Conservation (phyloP, 2,888 invertebrate genomes). For the Osedax frankpressi region DNA sequence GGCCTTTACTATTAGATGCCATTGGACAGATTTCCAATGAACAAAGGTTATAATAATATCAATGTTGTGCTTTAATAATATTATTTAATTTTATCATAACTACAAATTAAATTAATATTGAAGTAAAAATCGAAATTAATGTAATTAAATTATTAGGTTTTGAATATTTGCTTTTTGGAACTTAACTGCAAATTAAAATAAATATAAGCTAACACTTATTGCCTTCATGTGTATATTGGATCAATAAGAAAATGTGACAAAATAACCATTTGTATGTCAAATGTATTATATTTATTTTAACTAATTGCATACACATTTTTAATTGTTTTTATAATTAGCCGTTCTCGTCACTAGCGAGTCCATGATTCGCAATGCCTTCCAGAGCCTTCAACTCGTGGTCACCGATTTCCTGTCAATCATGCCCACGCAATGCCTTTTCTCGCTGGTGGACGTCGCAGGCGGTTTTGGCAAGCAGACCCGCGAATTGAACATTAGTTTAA, state of each 20-base stretch:
- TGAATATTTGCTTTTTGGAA: too few relatives aligned
- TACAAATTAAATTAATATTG: not conserved
- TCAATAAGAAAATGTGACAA: too few relatives aligned
- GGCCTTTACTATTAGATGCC: constrained; percentile 84
- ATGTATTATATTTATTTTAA: too few relatives aligned
- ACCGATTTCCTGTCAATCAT: constrained; percentile 85
- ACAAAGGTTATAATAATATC: constrained; percentile 57
- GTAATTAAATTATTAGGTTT: too few relatives aligned
- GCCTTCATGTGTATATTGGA: too few relatives aligned
- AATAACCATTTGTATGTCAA: too few relatives aligned
- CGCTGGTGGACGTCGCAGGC: constrained; percentile 79
- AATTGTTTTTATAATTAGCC: too few relatives aligned
- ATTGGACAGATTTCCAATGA: constrained; percentile 87
- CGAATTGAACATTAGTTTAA: constrained; percentile 89
- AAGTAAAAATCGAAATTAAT: too few relatives aligned
- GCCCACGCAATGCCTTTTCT: constrained; percentile 76
- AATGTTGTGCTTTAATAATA: not conserved
- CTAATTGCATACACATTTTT: too few relatives aligned
- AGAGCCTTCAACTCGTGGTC: constrained; percentile 83
- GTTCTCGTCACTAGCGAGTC: constrained; percentile 56
- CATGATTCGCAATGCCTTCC: constrained; percentile 81
- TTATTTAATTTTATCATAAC: not conserved
- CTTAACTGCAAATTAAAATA: too few relatives aligned
- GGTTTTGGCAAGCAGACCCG: constrained; percentile 90
- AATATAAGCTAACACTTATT: too few relatives aligned